Conservation (phyloP, 2,113 vertebrate species). For the Pedetes capensis region DNA sequence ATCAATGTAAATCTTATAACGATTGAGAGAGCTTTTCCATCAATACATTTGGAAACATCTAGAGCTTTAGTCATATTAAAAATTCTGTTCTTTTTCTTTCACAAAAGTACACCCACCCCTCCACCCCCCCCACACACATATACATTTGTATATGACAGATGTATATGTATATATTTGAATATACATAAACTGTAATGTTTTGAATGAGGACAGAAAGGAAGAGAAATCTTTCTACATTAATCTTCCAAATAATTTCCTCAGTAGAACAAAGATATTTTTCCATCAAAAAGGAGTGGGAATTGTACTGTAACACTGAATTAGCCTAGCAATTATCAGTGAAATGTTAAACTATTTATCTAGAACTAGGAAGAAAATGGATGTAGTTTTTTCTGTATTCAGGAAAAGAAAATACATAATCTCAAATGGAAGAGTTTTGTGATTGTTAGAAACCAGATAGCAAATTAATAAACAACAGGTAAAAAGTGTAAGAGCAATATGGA, state of each 20-base stretch:
- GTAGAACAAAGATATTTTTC: background rate
- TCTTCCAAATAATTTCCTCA: background rate
- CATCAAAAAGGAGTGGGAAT: background rate
- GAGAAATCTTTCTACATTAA: background rate
- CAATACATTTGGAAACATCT: background rate
- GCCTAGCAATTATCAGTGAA: too few relatives aligned
- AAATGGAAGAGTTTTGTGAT: background rate
- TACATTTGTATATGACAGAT: background rate
- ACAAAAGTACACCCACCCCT: background rate
- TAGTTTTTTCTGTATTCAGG: background rate
- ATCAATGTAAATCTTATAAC: background rate
- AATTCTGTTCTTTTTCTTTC: background rate
- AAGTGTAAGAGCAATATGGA: background rate
- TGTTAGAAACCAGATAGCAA: background rate
- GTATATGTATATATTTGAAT: background rate
- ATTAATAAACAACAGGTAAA: background rate
- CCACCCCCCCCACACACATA: too few relatives aligned
- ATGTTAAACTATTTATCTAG: background rate
- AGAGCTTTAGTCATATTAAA: background rate
- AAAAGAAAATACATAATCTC: background rate
- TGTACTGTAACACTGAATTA: slow-evolving; percentile 8
- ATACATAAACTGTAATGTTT: background rate
- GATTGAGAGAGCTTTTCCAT: background rate
- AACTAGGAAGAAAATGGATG: background rate
- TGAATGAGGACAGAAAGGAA: background rate